phyloP scores from a whole-genome alignment of 1,140 invertebrate genomes.

The Megathymus violae region DNA sequence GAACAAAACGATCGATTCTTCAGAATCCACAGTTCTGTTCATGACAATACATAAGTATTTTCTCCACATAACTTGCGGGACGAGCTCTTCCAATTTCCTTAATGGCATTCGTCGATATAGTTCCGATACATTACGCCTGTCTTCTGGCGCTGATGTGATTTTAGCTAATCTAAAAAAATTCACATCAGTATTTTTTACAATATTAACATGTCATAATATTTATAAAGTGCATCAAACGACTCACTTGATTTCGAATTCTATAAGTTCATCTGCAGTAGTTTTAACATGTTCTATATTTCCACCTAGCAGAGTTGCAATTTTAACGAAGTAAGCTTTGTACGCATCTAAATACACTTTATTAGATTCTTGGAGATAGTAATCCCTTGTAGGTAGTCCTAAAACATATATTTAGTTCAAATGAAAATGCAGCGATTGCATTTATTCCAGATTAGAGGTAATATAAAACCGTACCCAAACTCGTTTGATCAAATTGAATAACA shows the following conservation, averaged over 20 bases:
- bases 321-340: constrained; percentile 91
- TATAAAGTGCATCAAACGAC: constrained; percentile 14
- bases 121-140: constrained; percentile 91
- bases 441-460: constrained; percentile 19
- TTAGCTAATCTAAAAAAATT: constrained; percentile 82
- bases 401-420: constrained; percentile 18
- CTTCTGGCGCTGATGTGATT: constrained; percentile 92
- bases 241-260: constrained; percentile 91
- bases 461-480: constrained; percentile 86
- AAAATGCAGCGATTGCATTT: background rate
- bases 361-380: constrained; percentile 91
- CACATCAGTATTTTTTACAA: background rate
- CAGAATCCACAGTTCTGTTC: constrained; percentile 83
- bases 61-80: constrained; percentile 92
- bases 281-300: constrained; percentile 85
- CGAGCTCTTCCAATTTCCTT: constrained; percentile 86
- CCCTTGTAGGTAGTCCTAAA: constrained; percentile 90
- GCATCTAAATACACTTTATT: constrained; percentile 90
- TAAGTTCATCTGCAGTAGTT: constrained; percentile 88
- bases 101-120: constrained; percentile 92
- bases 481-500: constrained; percentile 95
- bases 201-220: too few species aligned
- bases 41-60: constrained; percentile 89
- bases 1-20: constrained; percentile 89
- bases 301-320: constrained; percentile 87